Percentiles rank a stretch among this genome's conserved stretches.
Evolutionary conservation across 2,797 vertebrate species (phyloP).

Genomic region (Glyptemys insculpta): DNA sequence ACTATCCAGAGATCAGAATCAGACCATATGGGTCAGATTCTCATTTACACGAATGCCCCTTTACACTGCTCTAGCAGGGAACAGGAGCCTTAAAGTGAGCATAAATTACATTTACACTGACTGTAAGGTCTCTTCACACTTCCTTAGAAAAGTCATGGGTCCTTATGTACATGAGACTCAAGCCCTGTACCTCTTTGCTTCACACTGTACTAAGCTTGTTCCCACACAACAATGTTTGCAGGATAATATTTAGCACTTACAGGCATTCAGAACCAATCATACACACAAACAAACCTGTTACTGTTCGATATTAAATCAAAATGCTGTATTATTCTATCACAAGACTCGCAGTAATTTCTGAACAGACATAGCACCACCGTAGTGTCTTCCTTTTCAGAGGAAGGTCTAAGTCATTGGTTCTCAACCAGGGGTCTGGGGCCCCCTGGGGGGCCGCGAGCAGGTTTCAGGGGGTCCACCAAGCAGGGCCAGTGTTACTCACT

Average conservation of each 20-base stretch:
- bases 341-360: not conserved
- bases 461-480: too few species aligned
- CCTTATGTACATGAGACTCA: not conserved
- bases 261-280: not conserved
- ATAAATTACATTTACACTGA: not conserved
- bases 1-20: not conserved
- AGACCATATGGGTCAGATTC: not conserved
- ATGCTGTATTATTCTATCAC: too few species aligned
- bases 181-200: not conserved
- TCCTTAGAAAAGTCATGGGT: not conserved
- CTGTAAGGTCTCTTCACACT: not conserved
- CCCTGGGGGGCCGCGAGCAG: too few species aligned
- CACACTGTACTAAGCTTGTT: not conserved
- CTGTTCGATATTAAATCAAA: not conserved
- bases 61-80: not conserved
- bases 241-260: not conserved
- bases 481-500: too few species aligned
- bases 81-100: not conserved
- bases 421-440: too few species aligned
- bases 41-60: not conserved
- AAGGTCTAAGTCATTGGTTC: not conserved
- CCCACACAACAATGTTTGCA: not conserved
- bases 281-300: not conserved
- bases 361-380: not conserved
- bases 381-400: not conserved